phyloP scores from a whole-genome alignment of 2,888 invertebrate genomes.

The Urechis unicinctus region DNA sequence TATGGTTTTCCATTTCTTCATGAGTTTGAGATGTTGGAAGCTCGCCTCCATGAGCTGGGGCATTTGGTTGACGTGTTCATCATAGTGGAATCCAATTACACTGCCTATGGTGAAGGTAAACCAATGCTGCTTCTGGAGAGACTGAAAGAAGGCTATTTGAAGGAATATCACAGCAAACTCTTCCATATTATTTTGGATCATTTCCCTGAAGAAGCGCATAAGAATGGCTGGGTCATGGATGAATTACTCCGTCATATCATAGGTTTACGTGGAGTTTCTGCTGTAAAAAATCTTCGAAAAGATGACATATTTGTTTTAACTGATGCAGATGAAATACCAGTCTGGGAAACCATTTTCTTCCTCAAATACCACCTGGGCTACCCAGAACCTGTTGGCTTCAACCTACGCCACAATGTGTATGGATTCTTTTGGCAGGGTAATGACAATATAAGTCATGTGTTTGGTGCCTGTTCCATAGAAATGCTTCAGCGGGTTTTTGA shows the following conservation, averaged over 20 bases:
- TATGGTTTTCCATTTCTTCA: constrained; percentile 17
- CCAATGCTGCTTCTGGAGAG: constrained; percentile 51
- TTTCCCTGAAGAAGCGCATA: constrained; percentile 26
- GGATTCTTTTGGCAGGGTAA: constrained; percentile 62
- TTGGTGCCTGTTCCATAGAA: constrained; percentile 11
- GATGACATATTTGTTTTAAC: constrained; percentile 53
- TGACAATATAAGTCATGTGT: constrained; percentile 4
- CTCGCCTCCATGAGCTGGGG: constrained; percentile 59
- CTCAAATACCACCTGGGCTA: constrained; percentile 64
- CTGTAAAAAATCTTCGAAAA: constrained; percentile 15
- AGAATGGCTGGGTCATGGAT: constrained; percentile 34
- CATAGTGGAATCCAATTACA: constrained; percentile 50
- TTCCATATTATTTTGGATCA: constrained; percentile 50
- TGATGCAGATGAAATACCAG: constrained; percentile 60
- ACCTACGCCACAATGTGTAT: constrained; percentile 50
- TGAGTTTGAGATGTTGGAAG: constrained; percentile 28
- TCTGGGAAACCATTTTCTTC: constrained; percentile 60
- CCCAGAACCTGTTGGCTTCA: constrained; percentile 52
- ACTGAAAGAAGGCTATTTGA: constrained; percentile 51
- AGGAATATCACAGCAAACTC: constrained; percentile 54
- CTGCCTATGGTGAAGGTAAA: constrained; percentile 37
- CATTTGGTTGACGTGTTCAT: constrained; percentile 63
- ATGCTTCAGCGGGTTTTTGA: constrained; percentile 15
- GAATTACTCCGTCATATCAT: constrained; percentile 17
- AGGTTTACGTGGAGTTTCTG: constrained; percentile 12